These are phyloP conservation scores for Uloborus plumipes DNA, from an alignment of 2,888 invertebrate species.

Conservation along the genomic window DNA sequence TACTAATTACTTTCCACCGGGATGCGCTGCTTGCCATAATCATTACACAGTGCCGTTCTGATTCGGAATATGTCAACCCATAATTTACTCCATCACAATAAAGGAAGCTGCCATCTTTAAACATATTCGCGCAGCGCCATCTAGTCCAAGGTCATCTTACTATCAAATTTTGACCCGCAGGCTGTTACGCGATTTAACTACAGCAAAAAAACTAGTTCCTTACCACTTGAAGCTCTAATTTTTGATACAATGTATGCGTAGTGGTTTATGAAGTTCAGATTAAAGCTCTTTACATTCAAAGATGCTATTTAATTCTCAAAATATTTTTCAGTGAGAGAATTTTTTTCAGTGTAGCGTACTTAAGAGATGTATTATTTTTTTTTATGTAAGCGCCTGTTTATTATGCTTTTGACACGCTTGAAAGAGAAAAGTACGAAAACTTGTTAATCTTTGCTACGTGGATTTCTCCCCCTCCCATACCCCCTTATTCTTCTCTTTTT, in stretches of 20 bases:
- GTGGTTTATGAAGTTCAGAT: too few relatives aligned
- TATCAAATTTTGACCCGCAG: constrained; percentile 62
- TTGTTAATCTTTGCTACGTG: too few relatives aligned
- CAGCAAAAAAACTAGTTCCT: constrained; percentile 47
- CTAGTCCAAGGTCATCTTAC: constrained; percentile 64
- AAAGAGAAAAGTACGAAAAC: too few relatives aligned
- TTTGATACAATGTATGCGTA: constrained; percentile 34
- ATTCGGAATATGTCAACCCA: constrained; percentile 65
- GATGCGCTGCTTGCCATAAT: constrained; percentile 55
- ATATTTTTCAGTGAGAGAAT: too few relatives aligned
- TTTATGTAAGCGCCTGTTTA: too few relatives aligned
- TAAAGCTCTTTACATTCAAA: too few relatives aligned
- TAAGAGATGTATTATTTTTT: too few relatives aligned
- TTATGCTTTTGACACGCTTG: too few relatives aligned
- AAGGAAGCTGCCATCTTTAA: constrained; percentile 65
- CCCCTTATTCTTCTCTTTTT: too few relatives aligned
- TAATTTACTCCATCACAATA: constrained; percentile 65
- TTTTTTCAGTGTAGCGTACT: too few relatives aligned
- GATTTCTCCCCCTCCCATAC: too few relatives aligned
- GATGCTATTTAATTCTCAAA: too few relatives aligned
- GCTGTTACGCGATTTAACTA: constrained; percentile 27
- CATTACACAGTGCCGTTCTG: constrained; percentile 57
- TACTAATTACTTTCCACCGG: constrained; percentile 53
- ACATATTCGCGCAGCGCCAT: constrained; percentile 62
- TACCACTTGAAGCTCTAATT: constrained; percentile 54